Evolutionary conservation across 2,888 invertebrate genomes (phyloP), one percentile per base, ranked within the genome.

Genomic region (Drosophila rellima): DNA sequence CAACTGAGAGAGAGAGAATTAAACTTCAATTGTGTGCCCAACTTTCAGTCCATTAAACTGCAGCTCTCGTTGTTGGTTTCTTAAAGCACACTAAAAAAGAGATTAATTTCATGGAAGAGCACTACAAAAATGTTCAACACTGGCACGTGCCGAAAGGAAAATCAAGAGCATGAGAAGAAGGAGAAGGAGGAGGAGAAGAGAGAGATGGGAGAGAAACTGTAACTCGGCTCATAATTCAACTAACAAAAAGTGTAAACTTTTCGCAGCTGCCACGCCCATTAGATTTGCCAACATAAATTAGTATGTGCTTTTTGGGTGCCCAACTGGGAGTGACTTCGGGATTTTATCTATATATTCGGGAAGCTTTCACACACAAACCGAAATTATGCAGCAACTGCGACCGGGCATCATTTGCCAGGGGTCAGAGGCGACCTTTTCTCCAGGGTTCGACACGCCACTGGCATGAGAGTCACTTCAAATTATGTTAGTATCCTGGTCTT

Each of bases 231-330:
- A 80, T 80, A 80, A 77, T 80, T 79, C 80, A 79, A 80, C 78
- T 80, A 79, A 74, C 65, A 33, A 61, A 77, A 80, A 74, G 70
- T 80, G 57, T 70, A 80, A 77, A 79, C 80, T 80, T 77, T 80
- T 57, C 20, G 52, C 74, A 66, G 65, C 74, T 61, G 66, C 54
- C 63, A 35, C 63, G 39, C 65, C 62, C 45, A 67, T 76, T 76
- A 72, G 61, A 55, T 45, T 52, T 64, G 69, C 60, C 52, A 62
- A 56, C 44, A 37, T 63, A 55, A 76, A 70, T 75, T 64, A 74
- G 66, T 67, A 33, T 51, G 26, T 60, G 20, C 48, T 35, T 55
- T 51, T 39, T 17, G 40, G 23, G 40, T 44, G 42, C 20, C 44
- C 52, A 29, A 63, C 44, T 62, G 67, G 39, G 23, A 59, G 56